phyloP scores from a whole-genome alignment of 2,113 vertebrate genomes.

The Erythrolamprus reginae region DNA sequence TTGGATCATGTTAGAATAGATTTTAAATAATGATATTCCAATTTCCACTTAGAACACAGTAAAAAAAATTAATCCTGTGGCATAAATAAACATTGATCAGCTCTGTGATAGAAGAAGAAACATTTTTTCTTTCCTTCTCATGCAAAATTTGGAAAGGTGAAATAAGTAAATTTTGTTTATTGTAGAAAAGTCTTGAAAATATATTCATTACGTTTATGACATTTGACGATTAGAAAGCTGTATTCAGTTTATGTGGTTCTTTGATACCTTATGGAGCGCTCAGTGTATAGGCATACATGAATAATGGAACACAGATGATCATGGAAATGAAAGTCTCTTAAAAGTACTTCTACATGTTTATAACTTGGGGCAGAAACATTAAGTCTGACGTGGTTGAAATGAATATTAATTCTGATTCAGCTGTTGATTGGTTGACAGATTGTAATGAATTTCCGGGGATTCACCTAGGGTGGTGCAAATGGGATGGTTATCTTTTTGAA shows the following conservation, averaged over 20 bases:
- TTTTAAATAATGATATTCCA: not conserved
- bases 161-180: not conserved
- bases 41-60: not conserved
- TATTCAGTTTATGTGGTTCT: constrained; percentile 28
- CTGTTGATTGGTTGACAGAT: not conserved
- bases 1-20: not conserved
- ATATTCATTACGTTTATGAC: not conserved
- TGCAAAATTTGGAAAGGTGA: not conserved
- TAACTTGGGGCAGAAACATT: not conserved
- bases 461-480: not conserved
- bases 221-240: not conserved
- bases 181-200: not conserved
- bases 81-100: not conserved
- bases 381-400: not conserved
- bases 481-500: not conserved
- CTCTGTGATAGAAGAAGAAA: not conserved
- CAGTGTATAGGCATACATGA: not conserved
- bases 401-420: not conserved
- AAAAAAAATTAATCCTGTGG: not conserved
- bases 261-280: not conserved
- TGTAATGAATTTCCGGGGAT: not conserved
- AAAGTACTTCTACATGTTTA: not conserved
- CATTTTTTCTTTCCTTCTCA: not conserved
- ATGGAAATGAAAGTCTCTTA: not conserved
- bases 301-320: not conserved